Percentiles rank a stretch among this genome's conserved stretches.
These are phyloP conservation scores for Peromyscus californicus DNA, from an alignment of 2,113 vertebrate species.

Conservation along the genomic window DNA sequence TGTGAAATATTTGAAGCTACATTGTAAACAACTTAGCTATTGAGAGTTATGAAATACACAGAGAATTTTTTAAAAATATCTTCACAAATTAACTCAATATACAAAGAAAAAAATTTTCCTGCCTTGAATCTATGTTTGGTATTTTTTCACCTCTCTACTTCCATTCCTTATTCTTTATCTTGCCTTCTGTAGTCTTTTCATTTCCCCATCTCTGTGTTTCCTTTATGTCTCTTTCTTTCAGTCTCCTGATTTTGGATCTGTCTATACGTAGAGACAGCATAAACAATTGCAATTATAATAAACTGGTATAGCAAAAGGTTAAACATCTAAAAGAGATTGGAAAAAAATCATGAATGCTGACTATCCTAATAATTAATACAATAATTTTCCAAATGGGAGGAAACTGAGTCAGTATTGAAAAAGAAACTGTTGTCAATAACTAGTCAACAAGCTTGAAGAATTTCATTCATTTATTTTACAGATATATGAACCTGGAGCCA, in stretches of 20 bases:
- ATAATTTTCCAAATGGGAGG: neutral
- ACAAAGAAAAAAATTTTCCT: neutral
- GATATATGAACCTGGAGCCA: conserved; percentile 6
- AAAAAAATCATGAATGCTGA: neutral
- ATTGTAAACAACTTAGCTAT: conserved; percentile 4
- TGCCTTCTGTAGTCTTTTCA: neutral
- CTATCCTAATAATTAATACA: conserved; percentile 21
- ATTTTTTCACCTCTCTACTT: neutral
- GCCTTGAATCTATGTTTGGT: conserved; percentile 6
- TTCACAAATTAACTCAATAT: conserved; percentile 55
- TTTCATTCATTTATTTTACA: neutral
- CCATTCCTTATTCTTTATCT: neutral
- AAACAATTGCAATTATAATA: neutral
- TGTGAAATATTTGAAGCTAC: conserved; percentile 47
- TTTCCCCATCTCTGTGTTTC: neutral
- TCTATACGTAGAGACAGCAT: conserved; percentile 22
- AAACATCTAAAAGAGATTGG: conserved; percentile 28
- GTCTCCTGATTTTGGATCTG: neutral
- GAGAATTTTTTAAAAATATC: neutral
- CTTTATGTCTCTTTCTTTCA: neutral
- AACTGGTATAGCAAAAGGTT: neutral
- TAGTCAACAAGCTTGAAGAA: neutral
- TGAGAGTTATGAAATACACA: conserved; percentile 24
- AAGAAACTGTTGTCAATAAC: neutral
- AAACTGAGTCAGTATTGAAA: conserved; percentile 25